These are phyloP conservation scores for Drosophila kambysellisi DNA, from an alignment of 2,888 invertebrate genomes.

Conservation along the genomic window DNA sequence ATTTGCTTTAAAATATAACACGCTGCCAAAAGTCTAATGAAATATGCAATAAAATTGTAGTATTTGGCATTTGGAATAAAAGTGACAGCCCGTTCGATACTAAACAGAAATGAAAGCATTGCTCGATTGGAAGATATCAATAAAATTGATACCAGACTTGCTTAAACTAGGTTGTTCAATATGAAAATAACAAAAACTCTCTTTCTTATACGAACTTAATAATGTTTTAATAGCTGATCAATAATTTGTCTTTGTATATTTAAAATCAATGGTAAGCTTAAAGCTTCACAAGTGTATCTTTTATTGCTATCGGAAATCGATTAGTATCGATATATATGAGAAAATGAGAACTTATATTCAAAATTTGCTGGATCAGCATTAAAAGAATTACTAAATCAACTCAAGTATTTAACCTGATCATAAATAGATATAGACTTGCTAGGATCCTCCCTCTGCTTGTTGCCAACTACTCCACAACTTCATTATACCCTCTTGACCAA, in stretches of 20 bases:
- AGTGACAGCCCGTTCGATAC: constrained; percentile 15
- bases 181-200: not conserved
- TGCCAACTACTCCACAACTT: not conserved
- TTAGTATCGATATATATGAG: not conserved
- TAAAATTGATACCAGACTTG: not conserved
- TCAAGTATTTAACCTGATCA: not conserved
- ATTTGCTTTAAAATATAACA: constrained; percentile 67
- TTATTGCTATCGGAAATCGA: accelerated
- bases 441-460: not conserved
- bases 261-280: not conserved
- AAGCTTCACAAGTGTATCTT: not conserved
- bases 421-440: not conserved
- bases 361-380: no score
- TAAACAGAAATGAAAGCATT: constrained; percentile 21
- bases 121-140: not conserved
- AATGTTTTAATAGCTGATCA: not conserved
- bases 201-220: not conserved
- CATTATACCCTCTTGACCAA: not conserved
- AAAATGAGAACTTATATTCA: no score
- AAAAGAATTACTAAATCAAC: not conserved
- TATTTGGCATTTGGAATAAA: constrained; percentile 66
- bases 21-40: constrained; percentile 75
- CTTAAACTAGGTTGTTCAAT: not conserved
- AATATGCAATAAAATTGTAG: constrained; percentile 80
- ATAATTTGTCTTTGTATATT: not conserved